Conservation (phyloP, 2,888 invertebrate genomes). For the Orgyia antiqua region DNA sequence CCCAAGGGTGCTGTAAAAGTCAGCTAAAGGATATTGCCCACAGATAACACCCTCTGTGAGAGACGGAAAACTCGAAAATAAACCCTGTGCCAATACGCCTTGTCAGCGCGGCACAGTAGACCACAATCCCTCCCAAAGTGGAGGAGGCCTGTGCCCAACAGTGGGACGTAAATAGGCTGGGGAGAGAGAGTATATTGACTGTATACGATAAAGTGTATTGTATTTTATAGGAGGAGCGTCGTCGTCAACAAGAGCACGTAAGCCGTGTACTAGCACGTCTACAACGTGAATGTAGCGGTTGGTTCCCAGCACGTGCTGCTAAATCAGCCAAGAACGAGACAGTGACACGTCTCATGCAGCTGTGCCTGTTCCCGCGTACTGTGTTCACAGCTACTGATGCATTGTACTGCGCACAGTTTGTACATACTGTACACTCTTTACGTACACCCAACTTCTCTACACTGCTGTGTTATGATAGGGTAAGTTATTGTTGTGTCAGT, state of each 20-base stretch:
- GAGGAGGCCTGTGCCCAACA: too few relatives aligned
- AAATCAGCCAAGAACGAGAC: constrained; percentile 97
- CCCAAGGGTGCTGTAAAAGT: too few relatives aligned
- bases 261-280: constrained; percentile 87
- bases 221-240: constrained; percentile 89
- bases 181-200: too few relatives aligned
- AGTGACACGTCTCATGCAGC: constrained; percentile 96
- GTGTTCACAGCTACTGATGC: constrained; percentile 98
- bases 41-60: too few relatives aligned
- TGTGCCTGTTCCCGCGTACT: constrained; percentile 97
- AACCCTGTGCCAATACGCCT: too few relatives aligned
- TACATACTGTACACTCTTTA: constrained; percentile 95
- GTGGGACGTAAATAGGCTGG: too few relatives aligned
- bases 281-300: constrained; percentile 87
- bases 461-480: constrained; percentile 96
- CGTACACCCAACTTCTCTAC: constrained; percentile 99
- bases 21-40: too few relatives aligned
- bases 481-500: constrained; percentile 60
- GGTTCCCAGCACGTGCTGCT: constrained; percentile 91
- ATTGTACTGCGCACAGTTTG: constrained; percentile 97
- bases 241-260: constrained; percentile 96
- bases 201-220: not conserved
- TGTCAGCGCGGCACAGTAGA: too few relatives aligned
- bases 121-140: too few relatives aligned
- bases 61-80: too few relatives aligned